These are phyloP conservation scores for Aspidoscelis tigris DNA, from an alignment of 2,113 vertebrate genomes.

Conservation along the genomic window DNA sequence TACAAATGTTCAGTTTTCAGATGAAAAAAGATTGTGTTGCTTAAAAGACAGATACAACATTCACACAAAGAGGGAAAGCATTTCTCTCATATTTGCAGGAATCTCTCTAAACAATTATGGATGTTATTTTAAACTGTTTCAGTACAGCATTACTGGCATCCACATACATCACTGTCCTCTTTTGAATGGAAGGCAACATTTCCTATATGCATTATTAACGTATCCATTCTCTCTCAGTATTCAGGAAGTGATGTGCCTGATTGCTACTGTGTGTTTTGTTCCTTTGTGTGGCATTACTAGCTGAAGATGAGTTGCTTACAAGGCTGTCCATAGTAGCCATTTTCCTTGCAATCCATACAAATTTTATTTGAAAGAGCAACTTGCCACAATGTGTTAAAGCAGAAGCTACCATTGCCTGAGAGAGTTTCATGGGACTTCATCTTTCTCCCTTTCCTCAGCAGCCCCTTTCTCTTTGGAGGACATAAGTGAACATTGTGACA, in stretches of 20 bases:
- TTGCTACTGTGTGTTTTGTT: constrained; percentile 12
- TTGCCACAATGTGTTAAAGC: neutral
- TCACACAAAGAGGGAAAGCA: too few species aligned
- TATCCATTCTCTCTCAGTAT: neutral
- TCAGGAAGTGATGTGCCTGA: constrained; percentile 20
- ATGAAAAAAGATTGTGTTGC: neutral
- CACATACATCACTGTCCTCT: constrained; percentile 11
- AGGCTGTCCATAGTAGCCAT: neutral
- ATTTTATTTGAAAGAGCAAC: neutral
- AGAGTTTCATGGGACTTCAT: too few species aligned
- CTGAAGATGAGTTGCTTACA: neutral
- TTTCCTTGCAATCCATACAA: neutral
- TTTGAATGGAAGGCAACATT: neutral
- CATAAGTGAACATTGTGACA: too few species aligned
- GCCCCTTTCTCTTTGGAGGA: too few species aligned
- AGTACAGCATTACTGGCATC: constrained; percentile 25
- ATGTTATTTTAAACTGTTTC: neutral
- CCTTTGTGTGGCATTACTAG: neutral
- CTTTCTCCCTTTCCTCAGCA: too few species aligned
- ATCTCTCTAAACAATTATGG: neutral
- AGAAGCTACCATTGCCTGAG: too few species aligned
- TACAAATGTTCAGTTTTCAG: neutral
- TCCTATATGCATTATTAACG: constrained; percentile 18
- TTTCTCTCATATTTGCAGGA: neutral
- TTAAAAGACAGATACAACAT: constrained; percentile 1